These are phyloP conservation scores for Ashinkailepas kermadecensis DNA, from an alignment of 2,888 invertebrate species.

Conservation along the genomic window DNA sequence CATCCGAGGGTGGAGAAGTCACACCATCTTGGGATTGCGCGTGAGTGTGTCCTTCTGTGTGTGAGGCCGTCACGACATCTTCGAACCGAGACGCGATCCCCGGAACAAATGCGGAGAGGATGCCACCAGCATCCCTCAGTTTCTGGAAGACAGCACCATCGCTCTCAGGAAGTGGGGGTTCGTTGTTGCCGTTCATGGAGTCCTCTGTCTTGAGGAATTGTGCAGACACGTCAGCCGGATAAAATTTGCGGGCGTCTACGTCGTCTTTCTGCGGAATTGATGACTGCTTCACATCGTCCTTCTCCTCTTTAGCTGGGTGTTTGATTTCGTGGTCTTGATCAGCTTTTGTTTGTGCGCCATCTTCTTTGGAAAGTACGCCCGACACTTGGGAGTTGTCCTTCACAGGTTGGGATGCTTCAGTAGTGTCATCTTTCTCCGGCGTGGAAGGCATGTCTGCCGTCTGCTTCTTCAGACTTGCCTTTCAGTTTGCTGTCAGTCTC, in stretches of 20 bases:
- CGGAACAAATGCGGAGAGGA: neutral
- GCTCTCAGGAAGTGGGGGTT: neutral
- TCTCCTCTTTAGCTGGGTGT: no score
- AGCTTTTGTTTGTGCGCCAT: neutral
- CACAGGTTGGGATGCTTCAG: neutral
- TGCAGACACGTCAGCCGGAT: neutral
- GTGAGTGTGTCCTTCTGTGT: no score
- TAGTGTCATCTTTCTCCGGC: neutral
- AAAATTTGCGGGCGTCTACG: neutral
- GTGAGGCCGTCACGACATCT: neutral
- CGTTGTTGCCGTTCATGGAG: neutral
- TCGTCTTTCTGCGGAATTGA: no score
- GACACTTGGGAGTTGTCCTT: neutral
- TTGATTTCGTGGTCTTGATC: neutral
- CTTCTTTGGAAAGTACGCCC: neutral
- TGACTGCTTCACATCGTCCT: no score
- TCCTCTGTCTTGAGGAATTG: conserved; percentile 11
- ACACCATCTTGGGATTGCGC: no score
- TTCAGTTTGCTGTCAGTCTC: no score
- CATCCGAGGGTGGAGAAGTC: no score
- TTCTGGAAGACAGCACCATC: neutral
- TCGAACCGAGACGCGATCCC: neutral
- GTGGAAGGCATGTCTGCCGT: neutral
- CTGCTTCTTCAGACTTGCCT: neutral
- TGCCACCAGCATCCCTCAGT: neutral